These are phyloP conservation scores for Indicator indicator DNA, from an alignment of 2,113 vertebrate species.

Conservation along the genomic window DNA sequence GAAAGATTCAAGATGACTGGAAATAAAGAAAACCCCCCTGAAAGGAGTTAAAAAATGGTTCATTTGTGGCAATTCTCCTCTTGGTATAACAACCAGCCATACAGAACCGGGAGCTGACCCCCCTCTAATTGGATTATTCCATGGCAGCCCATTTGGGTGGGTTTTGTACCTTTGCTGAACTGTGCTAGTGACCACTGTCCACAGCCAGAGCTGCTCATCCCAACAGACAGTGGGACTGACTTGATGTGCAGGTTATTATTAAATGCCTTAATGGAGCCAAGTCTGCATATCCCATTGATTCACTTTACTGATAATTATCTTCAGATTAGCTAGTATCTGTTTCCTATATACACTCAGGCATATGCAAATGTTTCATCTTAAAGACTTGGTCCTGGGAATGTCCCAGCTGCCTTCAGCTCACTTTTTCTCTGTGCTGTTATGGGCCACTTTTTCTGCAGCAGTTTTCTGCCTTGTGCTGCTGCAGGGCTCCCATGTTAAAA, in stretches of 20 bases:
- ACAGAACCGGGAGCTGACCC: not conserved
- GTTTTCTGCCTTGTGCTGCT: slow-evolving; percentile 53
- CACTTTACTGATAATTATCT: not conserved
- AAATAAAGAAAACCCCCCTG: not conserved
- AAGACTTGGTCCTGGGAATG: not conserved
- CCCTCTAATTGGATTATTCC: not conserved
- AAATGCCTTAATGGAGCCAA: not conserved
- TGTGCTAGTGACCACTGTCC: not conserved
- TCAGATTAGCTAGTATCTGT: not conserved
- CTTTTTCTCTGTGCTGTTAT: not conserved
- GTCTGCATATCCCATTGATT: not conserved
- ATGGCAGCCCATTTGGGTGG: not conserved
- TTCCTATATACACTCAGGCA: not conserved
- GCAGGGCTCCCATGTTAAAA: slow-evolving; percentile 56
- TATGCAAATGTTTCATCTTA: not conserved
- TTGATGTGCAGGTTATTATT: not conserved
- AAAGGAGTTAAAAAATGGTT: not conserved
- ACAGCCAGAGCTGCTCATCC: not conserved
- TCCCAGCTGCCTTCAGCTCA: not conserved
- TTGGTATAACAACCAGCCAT: not conserved
- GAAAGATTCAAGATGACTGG: not conserved
- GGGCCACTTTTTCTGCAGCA: slow-evolving; percentile 33
- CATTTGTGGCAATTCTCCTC: not conserved
- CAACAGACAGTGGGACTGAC: fast-evolving
- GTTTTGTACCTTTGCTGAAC: not conserved